Evolutionary conservation across 2,888 invertebrate species (phyloP).

Genomic region (Tipula unca): DNA sequence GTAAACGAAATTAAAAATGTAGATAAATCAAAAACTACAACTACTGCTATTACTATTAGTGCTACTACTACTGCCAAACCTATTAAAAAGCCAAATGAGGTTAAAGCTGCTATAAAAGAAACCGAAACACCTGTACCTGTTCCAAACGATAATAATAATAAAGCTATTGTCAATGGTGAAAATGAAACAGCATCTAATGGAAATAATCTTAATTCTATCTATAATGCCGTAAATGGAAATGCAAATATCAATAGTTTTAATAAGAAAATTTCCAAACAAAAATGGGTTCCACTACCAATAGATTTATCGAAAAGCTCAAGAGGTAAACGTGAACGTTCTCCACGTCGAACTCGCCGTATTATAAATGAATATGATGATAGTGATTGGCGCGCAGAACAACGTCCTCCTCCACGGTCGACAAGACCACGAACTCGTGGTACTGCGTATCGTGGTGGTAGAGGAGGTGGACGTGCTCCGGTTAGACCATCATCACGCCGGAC

Average conservation of each 20-base stretch:
- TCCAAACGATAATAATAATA: conserved; percentile 20
- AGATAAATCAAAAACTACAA: background rate
- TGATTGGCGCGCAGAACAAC: conserved; percentile 38
- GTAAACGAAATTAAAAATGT: background rate
- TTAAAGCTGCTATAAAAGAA: conserved; percentile 19
- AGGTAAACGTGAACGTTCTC: conserved; percentile 51
- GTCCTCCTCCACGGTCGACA: conserved; percentile 32
- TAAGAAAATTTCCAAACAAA: conserved; percentile 51
- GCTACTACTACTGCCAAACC: background rate
- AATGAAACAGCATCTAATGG: background rate
- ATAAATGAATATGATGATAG: conserved; percentile 35
- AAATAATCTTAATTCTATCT: conserved; percentile 15
- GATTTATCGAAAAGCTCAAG: conserved; percentile 62
- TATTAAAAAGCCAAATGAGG: background rate
- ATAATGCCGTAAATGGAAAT: background rate
- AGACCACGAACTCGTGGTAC: conserved; percentile 39
- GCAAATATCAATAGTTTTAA: conserved; percentile 28
- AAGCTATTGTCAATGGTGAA: conserved; percentile 27
- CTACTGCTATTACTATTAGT: background rate
- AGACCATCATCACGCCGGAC: conserved; percentile 39
- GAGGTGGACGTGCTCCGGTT: conserved; percentile 42
- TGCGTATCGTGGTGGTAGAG: conserved; percentile 40
- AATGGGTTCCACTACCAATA: conserved; percentile 88
- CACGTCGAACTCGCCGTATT: background rate
- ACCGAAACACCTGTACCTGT: conserved; percentile 22